Base-by-base conservation (phyloP, 2,888 invertebrate genomes). In the Parelbella ahira region DNA sequence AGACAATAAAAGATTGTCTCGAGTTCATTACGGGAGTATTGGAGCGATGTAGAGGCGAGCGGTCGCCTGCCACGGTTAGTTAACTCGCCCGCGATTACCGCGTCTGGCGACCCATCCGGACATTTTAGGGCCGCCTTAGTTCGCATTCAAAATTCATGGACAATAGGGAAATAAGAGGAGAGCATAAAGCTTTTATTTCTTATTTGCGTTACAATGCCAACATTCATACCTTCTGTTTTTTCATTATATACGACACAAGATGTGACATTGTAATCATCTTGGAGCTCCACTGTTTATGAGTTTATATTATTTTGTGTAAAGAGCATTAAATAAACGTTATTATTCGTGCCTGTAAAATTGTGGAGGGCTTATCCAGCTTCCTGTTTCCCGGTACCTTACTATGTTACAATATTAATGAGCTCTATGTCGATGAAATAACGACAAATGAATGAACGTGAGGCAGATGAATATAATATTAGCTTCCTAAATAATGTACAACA, bases 1-100 rank as follows among this genome's bases (percentile, higher is more conserved):
- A 67, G 74, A 79, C 72, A 77, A 75, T 76, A 78, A 82, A 77
- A 76, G 64, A 80, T 78, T 70, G 74, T 77, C 68, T 71, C 60
- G 63, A 57, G 68, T 66, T 78, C 72, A 78, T 78, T 78, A 76
- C 53, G 56, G 51, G 56, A 63, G 69, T 63, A 76, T 64, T 57
- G 64, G 57, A 51, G 58, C 56, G 61, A 56, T 44, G 25, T 13
- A 29, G 23, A 51, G 50, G 54, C 50, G 51, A 39, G 47, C 48
- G 43, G 49, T 44, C 50, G 49, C 47, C 48, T 45, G 51, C 56
- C 63, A 71, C 60, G 70, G 67, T 62, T 69, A 66, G 71, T 74
- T 71, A 74, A 63, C 66, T 67, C 54, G 24, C 8, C 24, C 29
- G 58, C 60, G 66, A 65, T 65, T 68, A 68, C 57, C 37, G 33